These are phyloP conservation scores for Enteromius fasciolatus DNA, from an alignment of 2,797 vertebrate genomes.

Conservation along the genomic window DNA sequence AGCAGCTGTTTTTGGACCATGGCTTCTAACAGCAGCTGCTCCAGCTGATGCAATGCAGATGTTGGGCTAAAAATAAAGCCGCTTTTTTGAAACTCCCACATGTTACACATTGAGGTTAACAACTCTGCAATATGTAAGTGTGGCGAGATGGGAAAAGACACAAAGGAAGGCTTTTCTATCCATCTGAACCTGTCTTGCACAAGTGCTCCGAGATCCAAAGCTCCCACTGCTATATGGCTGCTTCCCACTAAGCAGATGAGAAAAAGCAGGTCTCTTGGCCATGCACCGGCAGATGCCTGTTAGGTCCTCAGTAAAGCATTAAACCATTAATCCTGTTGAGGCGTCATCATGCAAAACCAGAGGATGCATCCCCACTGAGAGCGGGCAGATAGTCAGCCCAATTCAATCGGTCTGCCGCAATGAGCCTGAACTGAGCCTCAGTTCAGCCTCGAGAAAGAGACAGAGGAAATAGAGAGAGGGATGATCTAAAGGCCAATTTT, in stretches of 20 bases:
- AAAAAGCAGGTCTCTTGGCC: constrained; percentile 65
- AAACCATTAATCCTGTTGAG: constrained; percentile 68
- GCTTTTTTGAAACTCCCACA: constrained; percentile 52
- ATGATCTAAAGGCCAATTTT: constrained; percentile 48
- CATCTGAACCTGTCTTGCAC: constrained; percentile 61
- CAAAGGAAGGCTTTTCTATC: constrained; percentile 48
- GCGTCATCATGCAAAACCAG: constrained; percentile 72
- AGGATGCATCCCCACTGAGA: constrained; percentile 73
- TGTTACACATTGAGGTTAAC: constrained; percentile 56
- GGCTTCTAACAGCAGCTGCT: constrained; percentile 65
- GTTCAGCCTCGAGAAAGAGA: constrained; percentile 48
- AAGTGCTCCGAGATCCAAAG: constrained; percentile 75
- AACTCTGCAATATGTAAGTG: constrained; percentile 45
- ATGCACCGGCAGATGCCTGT: constrained; percentile 70
- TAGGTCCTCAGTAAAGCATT: constrained; percentile 67
- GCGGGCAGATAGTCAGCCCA: constrained; percentile 65
- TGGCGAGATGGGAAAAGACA: constrained; percentile 48
- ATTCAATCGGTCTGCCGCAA: constrained; percentile 46
- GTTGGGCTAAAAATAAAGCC: constrained; percentile 70
- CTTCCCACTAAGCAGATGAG: constrained; percentile 69
- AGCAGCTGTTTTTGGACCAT: constrained; percentile 63
- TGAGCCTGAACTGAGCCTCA: constrained; percentile 57
- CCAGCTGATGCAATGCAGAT: constrained; percentile 66
- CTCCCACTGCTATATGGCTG: constrained; percentile 78
- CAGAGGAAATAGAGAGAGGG: background rate